Conservation (phyloP, 2,113 vertebrate genomes). For the Spheniscus mendiculus region DNA sequence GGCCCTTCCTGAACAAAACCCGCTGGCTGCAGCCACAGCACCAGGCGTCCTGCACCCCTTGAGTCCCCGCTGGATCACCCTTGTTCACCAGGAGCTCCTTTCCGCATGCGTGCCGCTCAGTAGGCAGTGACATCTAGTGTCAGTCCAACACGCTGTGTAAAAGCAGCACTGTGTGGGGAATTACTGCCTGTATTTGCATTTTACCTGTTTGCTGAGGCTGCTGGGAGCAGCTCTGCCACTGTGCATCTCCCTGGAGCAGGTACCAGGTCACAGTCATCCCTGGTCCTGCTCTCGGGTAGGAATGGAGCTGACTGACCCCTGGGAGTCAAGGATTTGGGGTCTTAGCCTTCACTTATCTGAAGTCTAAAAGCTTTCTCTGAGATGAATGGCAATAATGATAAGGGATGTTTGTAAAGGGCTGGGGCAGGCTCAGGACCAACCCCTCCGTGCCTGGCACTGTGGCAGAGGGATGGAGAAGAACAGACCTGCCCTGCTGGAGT, state of each 20-base stretch:
- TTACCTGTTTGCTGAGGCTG: background rate
- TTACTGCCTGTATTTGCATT: background rate
- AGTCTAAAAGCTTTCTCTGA: background rate
- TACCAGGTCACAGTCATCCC: background rate
- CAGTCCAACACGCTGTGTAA: background rate
- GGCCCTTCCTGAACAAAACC: background rate
- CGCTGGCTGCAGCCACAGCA: rapidly evolving
- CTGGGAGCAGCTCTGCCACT: background rate
- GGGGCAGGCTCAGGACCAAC: background rate
- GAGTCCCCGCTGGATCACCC: background rate
- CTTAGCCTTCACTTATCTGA: background rate
- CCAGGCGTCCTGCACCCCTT: background rate
- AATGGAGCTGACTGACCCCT: background rate
- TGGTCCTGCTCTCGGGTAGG: background rate
- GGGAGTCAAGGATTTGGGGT: background rate
- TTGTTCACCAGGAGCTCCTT: background rate
- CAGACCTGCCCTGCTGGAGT: background rate
- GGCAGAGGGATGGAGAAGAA: background rate
- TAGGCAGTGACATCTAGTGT: slow-evolving; percentile 11
- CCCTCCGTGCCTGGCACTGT: background rate
- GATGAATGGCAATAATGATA: background rate
- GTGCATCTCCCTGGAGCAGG: background rate
- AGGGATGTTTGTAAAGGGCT: background rate
- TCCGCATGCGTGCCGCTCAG: background rate
- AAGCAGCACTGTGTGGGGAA: background rate